Evolutionary conservation across 2,797 vertebrate genomes (phyloP).

Genomic region (Rhincodon typus): DNA sequence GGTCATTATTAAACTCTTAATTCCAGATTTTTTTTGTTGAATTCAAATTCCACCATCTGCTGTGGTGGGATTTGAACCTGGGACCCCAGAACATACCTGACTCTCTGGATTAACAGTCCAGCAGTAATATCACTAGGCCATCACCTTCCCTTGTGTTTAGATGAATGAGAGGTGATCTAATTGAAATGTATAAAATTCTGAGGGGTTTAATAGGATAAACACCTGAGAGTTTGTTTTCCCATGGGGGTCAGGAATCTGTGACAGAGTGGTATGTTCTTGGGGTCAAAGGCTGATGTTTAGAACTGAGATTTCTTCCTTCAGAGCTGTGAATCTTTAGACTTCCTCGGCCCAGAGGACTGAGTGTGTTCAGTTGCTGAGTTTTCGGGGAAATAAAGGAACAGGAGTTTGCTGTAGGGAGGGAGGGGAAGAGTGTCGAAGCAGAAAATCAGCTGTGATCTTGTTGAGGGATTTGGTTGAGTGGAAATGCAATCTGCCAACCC

Average conservation of each 20-base stretch:
- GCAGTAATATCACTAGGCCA: no score
- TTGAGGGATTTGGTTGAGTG: neutral
- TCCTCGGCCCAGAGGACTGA: neutral
- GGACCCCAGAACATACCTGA: no score
- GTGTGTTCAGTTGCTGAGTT: neutral
- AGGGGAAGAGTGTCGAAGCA: neutral
- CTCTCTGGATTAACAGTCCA: no score
- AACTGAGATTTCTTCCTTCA: neutral
- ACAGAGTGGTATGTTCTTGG: neutral
- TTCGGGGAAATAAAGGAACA: neutral
- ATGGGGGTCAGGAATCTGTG: no score
- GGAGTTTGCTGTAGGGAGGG: neutral
- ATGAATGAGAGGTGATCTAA: neutral
- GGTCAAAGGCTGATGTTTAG: neutral
- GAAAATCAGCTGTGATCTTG: neutral
- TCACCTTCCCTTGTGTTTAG: no score
- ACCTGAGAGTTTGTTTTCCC: neutral
- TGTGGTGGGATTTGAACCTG: no score
- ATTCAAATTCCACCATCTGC: no score
- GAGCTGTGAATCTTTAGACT: neutral
- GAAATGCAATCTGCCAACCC: neutral
- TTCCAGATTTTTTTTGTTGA: no score
- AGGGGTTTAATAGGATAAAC: neutral
- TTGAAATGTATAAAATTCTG: neutral
- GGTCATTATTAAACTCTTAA: no score